Evolutionary conservation across 2,888 invertebrate genomes (phyloP), one percentile per base, ranked within the genome.

Genomic region (Auanema sp.): DNA sequence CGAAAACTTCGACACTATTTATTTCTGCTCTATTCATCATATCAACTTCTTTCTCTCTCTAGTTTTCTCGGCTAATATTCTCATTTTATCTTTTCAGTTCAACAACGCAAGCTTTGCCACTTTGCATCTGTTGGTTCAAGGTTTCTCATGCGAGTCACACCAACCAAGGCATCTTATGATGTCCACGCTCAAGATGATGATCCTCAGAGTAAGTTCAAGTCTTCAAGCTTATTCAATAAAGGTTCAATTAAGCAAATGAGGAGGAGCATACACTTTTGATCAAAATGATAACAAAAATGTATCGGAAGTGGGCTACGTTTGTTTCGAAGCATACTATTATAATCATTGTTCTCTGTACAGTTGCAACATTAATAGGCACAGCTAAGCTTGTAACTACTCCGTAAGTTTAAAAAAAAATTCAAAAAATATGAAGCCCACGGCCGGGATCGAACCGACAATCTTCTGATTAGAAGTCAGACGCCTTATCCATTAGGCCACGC

Each of bases 381-480:
- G 57, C 69, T 59, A 78, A 75, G 63, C 67, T 77, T 50, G 66
- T 69, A 16, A 68, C 71, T 14, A 76, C 79, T 41, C 79, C 77
- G 76, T 75, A 44, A 65, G 59, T 50, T 51, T 49, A 14, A 42
- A n/a, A 33, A 11, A 49, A 14, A n/a, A n/a, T n/a, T n/a, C n/a
- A n/a, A 52, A 16, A 58, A 50, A 14, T 18, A 25, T 6, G 16
- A 1, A 53, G 53, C 53, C 53, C 53, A 53, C 53, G 53, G 53
- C 53, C 53, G 72, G 72, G 70, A 56, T 76, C 76, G 76, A 76
- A 75, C 75, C 73, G 71, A 69, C 75, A 71, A 75, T 75, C 72
- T 75, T 76, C 75, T 76, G 75, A 75, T 77, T 77, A 77, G 76
- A 77, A 77, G 77, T 77, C 77, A 77, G 77, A 77, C 77, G 77